A percentile compares a stretch with the other conserved stretches of the same genome.
phyloP scores from a whole-genome alignment of 1,140 invertebrate species.

The Drosophila chauvacae region DNA sequence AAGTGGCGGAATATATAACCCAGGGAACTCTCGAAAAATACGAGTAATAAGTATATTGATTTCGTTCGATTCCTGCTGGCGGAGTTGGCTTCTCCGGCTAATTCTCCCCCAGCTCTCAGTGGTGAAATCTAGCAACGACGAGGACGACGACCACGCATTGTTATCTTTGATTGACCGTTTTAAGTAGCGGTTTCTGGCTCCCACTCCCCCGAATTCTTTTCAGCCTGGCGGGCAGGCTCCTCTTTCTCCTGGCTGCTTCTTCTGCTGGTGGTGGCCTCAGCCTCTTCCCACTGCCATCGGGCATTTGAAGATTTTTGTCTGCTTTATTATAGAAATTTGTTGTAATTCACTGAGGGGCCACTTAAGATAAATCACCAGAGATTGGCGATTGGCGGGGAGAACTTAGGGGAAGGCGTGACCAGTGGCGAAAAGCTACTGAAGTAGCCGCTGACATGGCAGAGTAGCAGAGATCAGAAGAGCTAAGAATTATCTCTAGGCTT shows the following conservation, averaged over 20 bases:
- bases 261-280: not conserved
- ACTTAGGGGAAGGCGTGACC: slow-evolving; percentile 37
- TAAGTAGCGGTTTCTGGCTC: slow-evolving; percentile 69
- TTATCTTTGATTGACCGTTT: slow-evolving; percentile 68
- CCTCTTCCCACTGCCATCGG: slow-evolving; percentile 33
- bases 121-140: slow-evolving; percentile 50
- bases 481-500: not conserved
- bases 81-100: not conserved
- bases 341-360: slow-evolving; percentile 78
- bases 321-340: slow-evolving; percentile 83
- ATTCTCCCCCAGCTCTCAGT: slow-evolving; percentile 15
- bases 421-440: slow-evolving; percentile 65
- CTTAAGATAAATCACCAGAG: slow-evolving; percentile 77
- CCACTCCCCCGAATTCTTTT: slow-evolving; percentile 30
- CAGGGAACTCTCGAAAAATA: slow-evolving; percentile 25
- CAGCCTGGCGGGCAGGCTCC: not conserved
- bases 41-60: slow-evolving; percentile 51
- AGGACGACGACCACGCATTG: slow-evolving; percentile 48
- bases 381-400: slow-evolving; percentile 24
- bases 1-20: slow-evolving; percentile 16
- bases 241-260: slow-evolving; percentile 4
- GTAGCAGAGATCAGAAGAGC: slow-evolving; percentile 18
- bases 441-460: slow-evolving; percentile 56
- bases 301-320: slow-evolving; percentile 78
- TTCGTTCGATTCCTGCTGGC: slow-evolving; percentile 14